Conservation (phyloP, 2,888 invertebrate genomes). For the Drosophila glabriapex region DNA sequence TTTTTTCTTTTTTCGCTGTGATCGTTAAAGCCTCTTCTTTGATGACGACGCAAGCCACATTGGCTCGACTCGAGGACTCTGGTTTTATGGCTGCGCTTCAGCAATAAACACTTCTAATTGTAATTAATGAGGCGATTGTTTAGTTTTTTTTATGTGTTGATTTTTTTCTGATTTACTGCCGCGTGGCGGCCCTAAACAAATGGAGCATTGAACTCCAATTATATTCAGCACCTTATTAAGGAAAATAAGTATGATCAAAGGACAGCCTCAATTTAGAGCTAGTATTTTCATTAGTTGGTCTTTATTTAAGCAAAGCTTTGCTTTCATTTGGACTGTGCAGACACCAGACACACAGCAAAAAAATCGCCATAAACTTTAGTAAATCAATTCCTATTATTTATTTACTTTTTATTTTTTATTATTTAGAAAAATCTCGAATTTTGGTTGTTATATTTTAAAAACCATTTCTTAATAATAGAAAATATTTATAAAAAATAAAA, state of each 20-base stretch:
- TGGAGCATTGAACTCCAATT: slow-evolving; percentile 67
- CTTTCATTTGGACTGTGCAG: background rate
- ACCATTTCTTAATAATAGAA: background rate
- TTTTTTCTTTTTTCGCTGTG: slow-evolving; percentile 37
- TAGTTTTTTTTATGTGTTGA: slow-evolving; percentile 72
- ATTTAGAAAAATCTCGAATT: background rate
- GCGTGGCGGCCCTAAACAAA: slow-evolving; percentile 36
- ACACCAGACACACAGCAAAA: background rate
- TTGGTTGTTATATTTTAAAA: too few species aligned
- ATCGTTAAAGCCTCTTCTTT: slow-evolving; percentile 67
- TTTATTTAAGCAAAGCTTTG: background rate
- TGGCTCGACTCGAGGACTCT: slow-evolving; percentile 35
- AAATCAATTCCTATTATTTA: background rate
- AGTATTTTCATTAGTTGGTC: background rate
- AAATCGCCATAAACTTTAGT: background rate
- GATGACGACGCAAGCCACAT: slow-evolving; percentile 73
- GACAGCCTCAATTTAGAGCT: slow-evolving; percentile 5
- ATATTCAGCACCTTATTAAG: slow-evolving; percentile 31
- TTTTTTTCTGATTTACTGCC: slow-evolving; percentile 67
- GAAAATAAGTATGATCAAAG: background rate
- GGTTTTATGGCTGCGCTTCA: slow-evolving; percentile 69
- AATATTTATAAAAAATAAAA: background rate
- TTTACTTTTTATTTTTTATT: too few species aligned
- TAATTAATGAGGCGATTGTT: slow-evolving; percentile 82
- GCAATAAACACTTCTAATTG: slow-evolving; percentile 82